phyloP scores from a whole-genome alignment of 2,797 vertebrate species.

The Synaphobranchus kaupii region DNA sequence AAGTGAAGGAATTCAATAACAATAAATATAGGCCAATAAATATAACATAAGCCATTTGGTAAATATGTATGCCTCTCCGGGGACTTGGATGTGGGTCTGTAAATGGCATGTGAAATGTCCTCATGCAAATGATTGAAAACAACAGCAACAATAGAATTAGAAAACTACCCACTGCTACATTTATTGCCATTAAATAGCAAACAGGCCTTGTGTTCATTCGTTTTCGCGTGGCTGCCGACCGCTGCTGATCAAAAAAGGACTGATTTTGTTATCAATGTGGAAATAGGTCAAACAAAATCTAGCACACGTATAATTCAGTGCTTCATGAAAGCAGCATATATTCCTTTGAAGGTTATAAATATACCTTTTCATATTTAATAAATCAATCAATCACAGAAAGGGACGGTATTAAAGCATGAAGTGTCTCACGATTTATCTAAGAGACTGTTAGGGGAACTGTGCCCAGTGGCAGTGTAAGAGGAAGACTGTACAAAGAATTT shows the following conservation, averaged over 20 bases:
- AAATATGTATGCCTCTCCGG: background rate
- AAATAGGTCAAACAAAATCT: slow-evolving; percentile 35
- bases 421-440: background rate
- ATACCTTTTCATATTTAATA: slow-evolving; percentile 20
- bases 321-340: slow-evolving; percentile 13
- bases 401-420: background rate
- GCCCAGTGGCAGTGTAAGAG: too few relatives aligned
- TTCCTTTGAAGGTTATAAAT: slow-evolving; percentile 10
- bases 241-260: slow-evolving; percentile 15
- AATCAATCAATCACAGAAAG: slow-evolving; percentile 12
- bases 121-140: background rate
- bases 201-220: background rate
- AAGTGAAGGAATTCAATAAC: slow-evolving; percentile 16
- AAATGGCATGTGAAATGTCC: slow-evolving; percentile 9
- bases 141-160: background rate
- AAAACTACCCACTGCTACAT: background rate
- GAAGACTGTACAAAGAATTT: background rate
- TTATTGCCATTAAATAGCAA: slow-evolving; percentile 9
- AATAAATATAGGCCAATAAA: background rate
- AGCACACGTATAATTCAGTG: slow-evolving; percentile 24
- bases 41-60: slow-evolving; percentile 2
- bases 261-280: slow-evolving; percentile 26
- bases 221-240: slow-evolving; percentile 3
- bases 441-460: too few relatives aligned
- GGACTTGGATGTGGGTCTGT: background rate